phyloP scores from a whole-genome alignment of 2,797 vertebrate genomes.

The Oryzias dopingdopingensis region DNA sequence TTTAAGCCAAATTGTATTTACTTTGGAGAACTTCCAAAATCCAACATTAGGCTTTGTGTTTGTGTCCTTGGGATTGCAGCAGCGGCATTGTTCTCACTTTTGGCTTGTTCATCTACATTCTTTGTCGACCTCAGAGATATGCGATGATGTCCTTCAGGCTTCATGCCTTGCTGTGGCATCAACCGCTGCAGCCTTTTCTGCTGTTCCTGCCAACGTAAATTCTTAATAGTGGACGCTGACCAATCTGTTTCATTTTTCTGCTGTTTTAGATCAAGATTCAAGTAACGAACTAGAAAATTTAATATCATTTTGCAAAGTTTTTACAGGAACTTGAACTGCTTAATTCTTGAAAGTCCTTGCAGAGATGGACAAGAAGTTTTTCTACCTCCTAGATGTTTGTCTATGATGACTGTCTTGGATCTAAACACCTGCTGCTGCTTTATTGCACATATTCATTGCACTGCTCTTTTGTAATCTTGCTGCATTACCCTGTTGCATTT shows the following conservation, averaged over 20 bases:
- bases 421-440: slow-evolving; percentile 36
- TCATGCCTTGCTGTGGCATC: slow-evolving; percentile 11
- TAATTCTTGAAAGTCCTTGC: slow-evolving; percentile 57
- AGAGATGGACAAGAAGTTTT: slow-evolving; percentile 47
- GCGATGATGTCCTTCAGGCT: slow-evolving; percentile 35
- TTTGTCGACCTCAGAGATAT: slow-evolving; percentile 41
- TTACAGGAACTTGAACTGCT: slow-evolving; percentile 58
- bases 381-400: slow-evolving; percentile 37
- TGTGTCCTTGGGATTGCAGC: slow-evolving; percentile 24
- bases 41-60: slow-evolving; percentile 6
- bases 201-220: slow-evolving; percentile 27
- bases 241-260: slow-evolving; percentile 30
- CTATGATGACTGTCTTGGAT: slow-evolving; percentile 1
- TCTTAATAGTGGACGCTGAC: slow-evolving; percentile 17
- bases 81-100: slow-evolving; percentile 39
- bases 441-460: slow-evolving; percentile 37
- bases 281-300: slow-evolving; percentile 65
- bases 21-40: slow-evolving; percentile 15
- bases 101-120: slow-evolving; percentile 44
- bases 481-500: slow-evolving; percentile 28
- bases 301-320: slow-evolving; percentile 62
- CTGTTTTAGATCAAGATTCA: slow-evolving; percentile 54
- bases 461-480: slow-evolving; percentile 10
- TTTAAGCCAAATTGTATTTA: neutral
- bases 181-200: slow-evolving; percentile 8